Conservation (phyloP, 2,113 vertebrate species). For the Eleginops maclovinus region DNA sequence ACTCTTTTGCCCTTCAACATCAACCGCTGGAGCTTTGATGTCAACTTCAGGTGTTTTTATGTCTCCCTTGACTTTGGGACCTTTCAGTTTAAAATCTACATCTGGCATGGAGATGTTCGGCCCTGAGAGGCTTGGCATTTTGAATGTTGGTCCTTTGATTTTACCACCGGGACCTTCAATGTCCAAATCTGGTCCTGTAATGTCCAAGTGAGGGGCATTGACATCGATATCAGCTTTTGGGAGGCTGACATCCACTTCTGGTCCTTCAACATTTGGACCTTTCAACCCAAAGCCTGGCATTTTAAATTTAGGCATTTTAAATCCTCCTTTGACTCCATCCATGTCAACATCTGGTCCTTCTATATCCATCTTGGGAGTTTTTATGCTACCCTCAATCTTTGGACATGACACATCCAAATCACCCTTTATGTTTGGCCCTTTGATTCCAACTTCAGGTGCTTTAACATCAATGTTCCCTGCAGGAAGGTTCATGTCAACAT, state of each 20-base stretch:
- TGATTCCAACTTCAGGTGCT: not conserved
- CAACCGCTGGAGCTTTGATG: too few species aligned
- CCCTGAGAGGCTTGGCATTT: constrained; percentile 45
- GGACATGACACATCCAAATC: constrained; percentile 61
- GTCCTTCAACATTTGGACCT: constrained; percentile 57
- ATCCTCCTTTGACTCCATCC: constrained; percentile 14
- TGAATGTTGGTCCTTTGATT: constrained; percentile 67
- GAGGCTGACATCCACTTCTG: constrained; percentile 1
- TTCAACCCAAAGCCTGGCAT: constrained; percentile 75
- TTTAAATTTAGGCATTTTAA: constrained; percentile 68
- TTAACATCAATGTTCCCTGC: not conserved
- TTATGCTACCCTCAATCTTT: constrained; percentile 41
- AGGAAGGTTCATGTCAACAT: not conserved
- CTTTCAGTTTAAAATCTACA: not conserved
- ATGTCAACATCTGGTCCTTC: constrained; percentile 35
- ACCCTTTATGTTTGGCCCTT: not conserved
- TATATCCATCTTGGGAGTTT: not conserved
- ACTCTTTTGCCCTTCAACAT: too few species aligned
- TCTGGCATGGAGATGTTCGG: not conserved
- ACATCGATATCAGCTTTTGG: not conserved
- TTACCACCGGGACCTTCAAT: not conserved
- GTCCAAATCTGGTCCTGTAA: constrained; percentile 28
- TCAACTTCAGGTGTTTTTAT: constrained; percentile 50
- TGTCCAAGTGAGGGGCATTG: not conserved
- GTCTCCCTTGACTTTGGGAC: not conserved